A percentile compares a stretch with the other conserved stretches of the same genome.
Evolutionary conservation across 2,113 vertebrate genomes (phyloP).

Genomic region (Pandion haliaetus): DNA sequence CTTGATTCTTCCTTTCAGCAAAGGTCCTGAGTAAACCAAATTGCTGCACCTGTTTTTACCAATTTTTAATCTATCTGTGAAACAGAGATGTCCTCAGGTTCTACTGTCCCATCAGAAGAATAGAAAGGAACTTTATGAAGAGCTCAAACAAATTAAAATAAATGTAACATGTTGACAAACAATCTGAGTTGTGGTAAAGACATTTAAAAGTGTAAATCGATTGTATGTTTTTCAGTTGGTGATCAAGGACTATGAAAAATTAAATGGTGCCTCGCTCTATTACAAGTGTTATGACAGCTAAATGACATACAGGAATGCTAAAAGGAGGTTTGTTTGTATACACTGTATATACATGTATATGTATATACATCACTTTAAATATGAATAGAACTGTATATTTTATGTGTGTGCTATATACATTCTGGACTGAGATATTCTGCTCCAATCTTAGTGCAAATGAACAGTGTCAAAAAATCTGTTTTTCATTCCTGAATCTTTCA

Average conservation of each 20-base stretch:
- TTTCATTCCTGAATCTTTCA: neutral
- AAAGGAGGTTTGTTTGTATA: neutral
- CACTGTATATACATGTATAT: neutral
- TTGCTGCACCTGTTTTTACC: neutral
- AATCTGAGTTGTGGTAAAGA: neutral
- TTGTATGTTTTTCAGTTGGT: neutral
- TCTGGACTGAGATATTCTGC: neutral
- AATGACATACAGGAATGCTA: neutral
- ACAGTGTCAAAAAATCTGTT: neutral
- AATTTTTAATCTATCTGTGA: neutral
- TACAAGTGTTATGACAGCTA: neutral
- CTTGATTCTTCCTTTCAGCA: neutral
- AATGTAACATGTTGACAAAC: neutral
- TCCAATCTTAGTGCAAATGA: neutral
- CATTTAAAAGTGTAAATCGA: neutral
- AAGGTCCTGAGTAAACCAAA: neutral
- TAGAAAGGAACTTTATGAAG: neutral
- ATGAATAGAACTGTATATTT: neutral
- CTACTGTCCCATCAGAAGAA: neutral
- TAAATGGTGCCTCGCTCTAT: neutral
- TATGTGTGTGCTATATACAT: neutral
- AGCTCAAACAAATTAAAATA: neutral
- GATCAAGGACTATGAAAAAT: neutral
- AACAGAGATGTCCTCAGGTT: neutral
- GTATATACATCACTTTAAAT: neutral